phyloP scores from a whole-genome alignment of 2,888 invertebrate genomes.

The Polydrusus cervinus region DNA sequence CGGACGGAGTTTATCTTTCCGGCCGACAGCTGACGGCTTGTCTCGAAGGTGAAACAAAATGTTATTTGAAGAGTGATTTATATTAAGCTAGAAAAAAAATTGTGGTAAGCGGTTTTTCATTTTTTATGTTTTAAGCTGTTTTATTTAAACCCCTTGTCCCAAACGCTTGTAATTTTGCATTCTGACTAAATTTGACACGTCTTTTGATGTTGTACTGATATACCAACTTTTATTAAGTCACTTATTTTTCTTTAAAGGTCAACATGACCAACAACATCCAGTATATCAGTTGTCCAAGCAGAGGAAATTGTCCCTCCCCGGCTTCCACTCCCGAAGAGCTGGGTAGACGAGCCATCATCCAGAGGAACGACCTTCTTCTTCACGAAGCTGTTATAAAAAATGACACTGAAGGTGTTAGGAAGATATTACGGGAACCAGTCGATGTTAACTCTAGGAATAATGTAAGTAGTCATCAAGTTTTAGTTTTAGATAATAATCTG shows the following conservation, averaged over 20 bases:
- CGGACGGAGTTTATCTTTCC: slow-evolving; percentile 12
- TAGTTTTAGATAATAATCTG: not conserved
- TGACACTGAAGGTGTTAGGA: slow-evolving; percentile 79
- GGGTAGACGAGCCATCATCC: slow-evolving; percentile 72
- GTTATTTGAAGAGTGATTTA: slow-evolving; percentile 2
- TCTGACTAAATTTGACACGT: too few species aligned
- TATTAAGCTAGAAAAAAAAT: not conserved
- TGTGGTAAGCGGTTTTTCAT: slow-evolving; percentile 5
- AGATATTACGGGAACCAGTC: slow-evolving; percentile 78
- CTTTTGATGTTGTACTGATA: too few species aligned
- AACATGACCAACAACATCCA: slow-evolving; percentile 39
- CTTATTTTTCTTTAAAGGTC: not conserved
- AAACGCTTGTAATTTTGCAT: too few species aligned
- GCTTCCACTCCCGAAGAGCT: slow-evolving; percentile 69
- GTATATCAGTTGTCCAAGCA: slow-evolving; percentile 52
- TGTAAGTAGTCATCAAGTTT: slow-evolving; percentile 71
- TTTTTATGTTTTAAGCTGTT: not conserved
- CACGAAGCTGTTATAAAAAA: slow-evolving; percentile 85
- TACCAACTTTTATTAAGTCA: too few species aligned
- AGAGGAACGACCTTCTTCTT: slow-evolving; percentile 80
- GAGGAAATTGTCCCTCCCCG: slow-evolving; percentile 62
- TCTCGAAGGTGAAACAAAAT: not conserved
- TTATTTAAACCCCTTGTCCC: not conserved
- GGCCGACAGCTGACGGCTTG: slow-evolving; percentile 14
- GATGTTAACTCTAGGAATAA: slow-evolving; percentile 84